These are phyloP conservation scores for Globodera rostochiensis DNA, from an alignment of 1,140 invertebrate species.

Conservation along the genomic window DNA sequence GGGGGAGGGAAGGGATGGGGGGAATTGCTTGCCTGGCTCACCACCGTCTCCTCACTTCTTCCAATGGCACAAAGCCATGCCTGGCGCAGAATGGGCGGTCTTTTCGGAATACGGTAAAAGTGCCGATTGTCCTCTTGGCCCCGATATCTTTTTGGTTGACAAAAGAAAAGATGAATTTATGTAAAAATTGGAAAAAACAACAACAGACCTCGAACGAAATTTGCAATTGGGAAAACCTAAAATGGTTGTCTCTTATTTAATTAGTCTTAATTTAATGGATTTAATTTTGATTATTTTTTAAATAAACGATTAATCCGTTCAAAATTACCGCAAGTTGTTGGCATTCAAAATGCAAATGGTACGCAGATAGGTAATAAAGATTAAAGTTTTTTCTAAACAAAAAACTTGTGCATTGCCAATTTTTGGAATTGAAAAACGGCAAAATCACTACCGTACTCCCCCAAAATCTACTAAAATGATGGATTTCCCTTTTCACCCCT, in stretches of 20 bases:
- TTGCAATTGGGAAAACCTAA: constrained; percentile 67
- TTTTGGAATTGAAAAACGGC: constrained; percentile 10
- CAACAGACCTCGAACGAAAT: constrained; percentile 60
- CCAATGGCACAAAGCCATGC: constrained; percentile 66
- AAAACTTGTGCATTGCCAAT: not conserved
- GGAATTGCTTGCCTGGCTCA: constrained; percentile 62
- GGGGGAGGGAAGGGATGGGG: not conserved
- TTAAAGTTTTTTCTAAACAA: constrained; percentile 12
- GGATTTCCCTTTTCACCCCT: not conserved
- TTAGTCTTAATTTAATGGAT: too few species aligned
- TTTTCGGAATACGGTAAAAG: constrained; percentile 67
- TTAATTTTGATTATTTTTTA: not conserved
- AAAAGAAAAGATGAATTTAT: not conserved
- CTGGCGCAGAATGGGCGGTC: constrained; percentile 65
- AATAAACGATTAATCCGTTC: constrained; percentile 14
- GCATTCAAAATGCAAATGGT: not conserved
- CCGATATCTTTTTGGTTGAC: constrained; percentile 53
- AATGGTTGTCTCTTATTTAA: not conserved
- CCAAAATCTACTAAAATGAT: not conserved
- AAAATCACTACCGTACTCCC: not conserved
- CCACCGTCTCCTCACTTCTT: constrained; percentile 67
- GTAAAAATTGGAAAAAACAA: not conserved
- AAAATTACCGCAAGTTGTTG: constrained; percentile 27
- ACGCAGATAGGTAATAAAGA: too few species aligned
- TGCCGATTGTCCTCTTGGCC: constrained; percentile 67